Evolutionary conservation across 1,140 invertebrate genomes (phyloP).

Genomic region (Bombus ignitus): DNA sequence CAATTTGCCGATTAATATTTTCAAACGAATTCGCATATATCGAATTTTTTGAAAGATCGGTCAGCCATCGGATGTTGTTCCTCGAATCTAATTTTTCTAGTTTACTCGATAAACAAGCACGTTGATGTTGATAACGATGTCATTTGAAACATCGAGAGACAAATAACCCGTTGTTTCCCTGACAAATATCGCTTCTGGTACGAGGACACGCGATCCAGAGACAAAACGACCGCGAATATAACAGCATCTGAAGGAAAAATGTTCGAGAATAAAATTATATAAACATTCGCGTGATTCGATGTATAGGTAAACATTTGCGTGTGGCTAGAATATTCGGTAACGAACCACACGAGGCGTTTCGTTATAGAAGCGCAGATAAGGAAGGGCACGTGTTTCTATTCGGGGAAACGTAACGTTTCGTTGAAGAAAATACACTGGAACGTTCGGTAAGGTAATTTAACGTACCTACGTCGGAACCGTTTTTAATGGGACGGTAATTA

Average conservation of each 20-base stretch:
- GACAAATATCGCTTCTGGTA: no score
- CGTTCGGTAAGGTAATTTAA: not conserved
- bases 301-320: no score
- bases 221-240: no score
- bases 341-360: not conserved
- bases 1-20: not conserved
- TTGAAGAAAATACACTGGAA: not conserved
- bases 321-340: not conserved
- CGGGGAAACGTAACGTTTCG: not conserved
- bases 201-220: no score
- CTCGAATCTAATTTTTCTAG: not conserved
- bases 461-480: not conserved
- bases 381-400: not conserved
- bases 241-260: no score
- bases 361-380: not conserved
- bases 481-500: not conserved
- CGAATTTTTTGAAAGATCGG: not conserved
- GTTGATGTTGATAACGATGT: not conserved
- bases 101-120: not conserved
- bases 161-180: not conserved
- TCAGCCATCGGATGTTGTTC: not conserved
- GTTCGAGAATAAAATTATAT: no score
- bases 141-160: not conserved
- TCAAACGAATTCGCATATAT: not conserved
- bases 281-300: no score